phyloP scores from a whole-genome alignment of 2,888 invertebrate genomes.

The Anoncus sp. region DNA sequence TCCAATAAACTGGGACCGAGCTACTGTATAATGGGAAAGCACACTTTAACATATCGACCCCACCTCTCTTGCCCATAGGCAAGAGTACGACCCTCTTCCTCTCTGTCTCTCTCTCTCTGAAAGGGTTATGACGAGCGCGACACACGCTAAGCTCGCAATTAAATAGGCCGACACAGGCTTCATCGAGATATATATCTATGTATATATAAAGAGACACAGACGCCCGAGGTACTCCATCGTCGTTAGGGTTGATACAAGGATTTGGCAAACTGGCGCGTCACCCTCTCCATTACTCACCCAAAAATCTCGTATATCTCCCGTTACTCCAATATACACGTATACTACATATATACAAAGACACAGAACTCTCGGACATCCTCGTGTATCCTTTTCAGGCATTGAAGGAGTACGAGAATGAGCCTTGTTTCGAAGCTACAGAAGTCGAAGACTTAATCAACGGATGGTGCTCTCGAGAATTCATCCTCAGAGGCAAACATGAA shows the following conservation, averaged over 20 bases:
- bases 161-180: conserved; percentile 62
- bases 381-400: conserved; percentile 17
- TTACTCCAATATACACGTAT: background rate
- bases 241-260: conserved; percentile 54
- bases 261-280: conserved; percentile 42
- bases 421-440: conserved; percentile 52
- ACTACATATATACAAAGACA: background rate
- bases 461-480: conserved; percentile 77
- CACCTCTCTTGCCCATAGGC: conserved; percentile 19
- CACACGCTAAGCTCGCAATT: conserved; percentile 74
- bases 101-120: conserved; percentile 66
- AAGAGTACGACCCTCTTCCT: conserved; percentile 48
- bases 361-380: conserved; percentile 34
- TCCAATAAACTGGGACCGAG: conserved; percentile 69
- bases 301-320: conserved; percentile 27
- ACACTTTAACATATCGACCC: conserved; percentile 18
- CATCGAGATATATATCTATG: conserved; percentile 1
- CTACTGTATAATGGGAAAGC: conserved; percentile 44
- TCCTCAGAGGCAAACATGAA: conserved; percentile 62
- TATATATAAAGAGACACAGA: conserved; percentile 12
- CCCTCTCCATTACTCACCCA: conserved; percentile 57
- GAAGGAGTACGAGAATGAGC: conserved; percentile 21
- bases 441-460: conserved; percentile 78
- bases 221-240: conserved; percentile 25
- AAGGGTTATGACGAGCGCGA: conserved; percentile 77